These are phyloP conservation scores for Aplodontia rufa DNA, from an alignment of 2,113 vertebrate species.

Conservation along the genomic window DNA sequence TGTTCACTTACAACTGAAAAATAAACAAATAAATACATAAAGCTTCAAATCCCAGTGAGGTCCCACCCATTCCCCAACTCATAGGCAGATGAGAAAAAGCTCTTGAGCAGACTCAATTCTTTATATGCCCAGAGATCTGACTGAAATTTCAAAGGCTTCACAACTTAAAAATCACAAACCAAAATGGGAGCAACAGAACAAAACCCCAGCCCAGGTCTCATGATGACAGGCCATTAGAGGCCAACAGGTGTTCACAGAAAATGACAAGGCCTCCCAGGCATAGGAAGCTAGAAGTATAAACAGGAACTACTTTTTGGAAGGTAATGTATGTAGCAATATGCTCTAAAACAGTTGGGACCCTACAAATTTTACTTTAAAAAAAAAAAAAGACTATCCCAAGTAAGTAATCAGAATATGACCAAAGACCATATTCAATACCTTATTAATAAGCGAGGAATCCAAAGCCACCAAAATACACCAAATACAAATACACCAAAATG, in stretches of 20 bases:
- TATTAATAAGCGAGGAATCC: not conserved
- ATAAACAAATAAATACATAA: no score
- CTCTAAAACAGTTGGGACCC: not conserved
- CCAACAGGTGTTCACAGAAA: not conserved
- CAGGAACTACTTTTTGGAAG: not conserved
- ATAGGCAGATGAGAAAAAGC: not conserved
- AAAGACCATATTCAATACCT: not conserved
- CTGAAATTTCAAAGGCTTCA: not conserved
- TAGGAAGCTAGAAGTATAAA: not conserved
- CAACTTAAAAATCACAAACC: not conserved
- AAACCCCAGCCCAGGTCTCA: not conserved
- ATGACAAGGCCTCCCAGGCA: not conserved
- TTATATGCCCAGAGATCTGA: not conserved
- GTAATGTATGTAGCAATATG: not conserved
- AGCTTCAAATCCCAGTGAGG: not conserved
- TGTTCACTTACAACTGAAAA: no score
- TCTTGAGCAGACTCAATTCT: not conserved
- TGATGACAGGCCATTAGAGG: not conserved
- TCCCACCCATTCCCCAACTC: not conserved
- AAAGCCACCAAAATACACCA: not conserved
- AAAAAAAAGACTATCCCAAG: not conserved
- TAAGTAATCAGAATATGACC: not conserved
- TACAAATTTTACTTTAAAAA: not conserved
- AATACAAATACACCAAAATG: not conserved
- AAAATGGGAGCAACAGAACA: not conserved